phyloP scores from a whole-genome alignment of 2,113 vertebrate species.

The Oxyura jamaicensis region DNA sequence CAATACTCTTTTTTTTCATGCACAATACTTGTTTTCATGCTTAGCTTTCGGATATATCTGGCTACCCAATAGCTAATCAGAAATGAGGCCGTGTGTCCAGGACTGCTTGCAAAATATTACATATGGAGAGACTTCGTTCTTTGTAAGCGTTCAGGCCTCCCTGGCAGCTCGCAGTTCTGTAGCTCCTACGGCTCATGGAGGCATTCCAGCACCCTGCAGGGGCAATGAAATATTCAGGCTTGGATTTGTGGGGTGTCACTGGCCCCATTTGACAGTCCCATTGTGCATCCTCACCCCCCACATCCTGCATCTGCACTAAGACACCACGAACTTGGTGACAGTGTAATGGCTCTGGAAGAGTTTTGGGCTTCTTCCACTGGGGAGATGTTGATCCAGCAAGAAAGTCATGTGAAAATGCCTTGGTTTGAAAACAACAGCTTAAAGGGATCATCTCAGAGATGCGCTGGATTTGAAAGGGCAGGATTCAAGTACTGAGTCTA shows the following conservation, averaged over 20 bases:
- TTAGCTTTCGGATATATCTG: background rate
- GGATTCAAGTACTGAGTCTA: background rate
- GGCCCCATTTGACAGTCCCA: background rate
- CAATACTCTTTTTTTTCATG: no score
- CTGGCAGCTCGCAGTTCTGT: background rate
- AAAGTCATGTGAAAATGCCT: no score
- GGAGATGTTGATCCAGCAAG: no score
- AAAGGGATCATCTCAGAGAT: no score
- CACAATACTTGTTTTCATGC: background rate
- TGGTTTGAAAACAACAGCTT: no score
- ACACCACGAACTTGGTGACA: background rate
- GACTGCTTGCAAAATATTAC: background rate
- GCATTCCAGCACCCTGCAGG: background rate
- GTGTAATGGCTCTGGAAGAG: background rate
- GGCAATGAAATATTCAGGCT: background rate
- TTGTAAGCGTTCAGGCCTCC: background rate
- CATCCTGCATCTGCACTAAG: background rate
- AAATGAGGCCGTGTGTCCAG: background rate
- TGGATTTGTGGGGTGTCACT: background rate
- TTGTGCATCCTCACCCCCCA: background rate
- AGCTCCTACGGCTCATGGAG: background rate
- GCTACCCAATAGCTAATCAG: background rate
- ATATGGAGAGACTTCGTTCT: background rate
- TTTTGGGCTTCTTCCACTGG: background rate
- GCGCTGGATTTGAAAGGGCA: background rate